Base-by-base conservation (phyloP, 1,140 invertebrate species). In the Drosophila eugracilis region DNA sequence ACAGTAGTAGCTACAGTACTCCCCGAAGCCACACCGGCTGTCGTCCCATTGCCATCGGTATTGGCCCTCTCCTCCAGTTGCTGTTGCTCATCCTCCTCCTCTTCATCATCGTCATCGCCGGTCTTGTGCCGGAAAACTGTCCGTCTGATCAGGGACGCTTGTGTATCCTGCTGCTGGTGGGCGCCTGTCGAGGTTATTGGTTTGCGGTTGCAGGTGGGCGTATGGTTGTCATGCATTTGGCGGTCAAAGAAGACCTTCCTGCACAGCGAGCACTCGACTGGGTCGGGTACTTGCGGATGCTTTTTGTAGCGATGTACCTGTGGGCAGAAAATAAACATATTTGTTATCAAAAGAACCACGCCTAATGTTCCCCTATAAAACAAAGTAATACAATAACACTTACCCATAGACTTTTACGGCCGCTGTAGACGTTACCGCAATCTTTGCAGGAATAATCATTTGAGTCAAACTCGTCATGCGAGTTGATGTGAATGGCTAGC, bases 391-490 rank as follows among this genome's bases (percentile, higher is more conserved):
- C 15, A 1, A 4, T 12, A 22, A 28, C 6, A 70, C 75, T 74
- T 50, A 92, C 91, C 91, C 91, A 92, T 17, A 92, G 65, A 55
- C 91, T 92, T 74, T 92, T 92, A 19, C 91, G 76, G 7, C 90
- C 90, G 34, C 90, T 91, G 37, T 92, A 92, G 9, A 92, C 90
- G 49, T 91, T 92, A 41, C 91, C 91, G 59, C 91, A 92, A 21
- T 92, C 91, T 63, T 92, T 92, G 72, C 91, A 92, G 12, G 91
- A 91, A 52, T 91, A 92, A 47, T 91, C 91, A 22, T 85, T 91
- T 5, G 86, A 91, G 42, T 92, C 91, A 19, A 92, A 90, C 71
- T 92, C 91, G 45, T 91, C 83, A 44, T 92, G 91, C 15, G 89
- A 91, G 26, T 92, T 92, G 5, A 92, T 91, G 66, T 92, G 91